phyloP scores from a whole-genome alignment of 2,113 vertebrate species.

The Rattus rattus region DNA sequence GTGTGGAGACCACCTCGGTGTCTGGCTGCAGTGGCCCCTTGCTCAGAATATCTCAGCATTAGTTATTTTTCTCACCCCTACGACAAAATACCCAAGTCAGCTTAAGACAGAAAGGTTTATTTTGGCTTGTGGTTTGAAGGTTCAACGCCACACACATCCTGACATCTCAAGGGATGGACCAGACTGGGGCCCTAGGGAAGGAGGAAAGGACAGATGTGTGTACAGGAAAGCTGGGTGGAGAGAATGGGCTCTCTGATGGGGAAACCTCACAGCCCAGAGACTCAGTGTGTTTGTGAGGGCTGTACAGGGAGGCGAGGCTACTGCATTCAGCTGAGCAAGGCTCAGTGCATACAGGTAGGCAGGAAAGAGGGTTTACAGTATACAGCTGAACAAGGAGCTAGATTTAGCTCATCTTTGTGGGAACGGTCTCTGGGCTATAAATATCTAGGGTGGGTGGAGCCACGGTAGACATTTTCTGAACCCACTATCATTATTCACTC shows the following conservation, averaged over 20 bases:
- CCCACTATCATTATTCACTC: background rate
- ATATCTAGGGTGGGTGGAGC: background rate
- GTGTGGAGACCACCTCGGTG: background rate
- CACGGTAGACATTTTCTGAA: background rate
- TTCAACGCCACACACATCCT: background rate
- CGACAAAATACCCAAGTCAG: background rate
- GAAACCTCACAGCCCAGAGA: background rate
- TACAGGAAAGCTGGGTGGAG: background rate
- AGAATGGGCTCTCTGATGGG: background rate
- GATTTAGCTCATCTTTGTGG: background rate
- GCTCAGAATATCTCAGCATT: background rate
- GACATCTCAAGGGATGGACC: background rate
- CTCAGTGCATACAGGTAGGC: background rate
- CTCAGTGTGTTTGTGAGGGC: background rate
- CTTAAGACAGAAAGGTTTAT: background rate
- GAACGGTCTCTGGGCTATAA: background rate
- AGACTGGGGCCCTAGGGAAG: background rate
- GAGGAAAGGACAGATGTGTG: background rate
- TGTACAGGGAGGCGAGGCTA: background rate
- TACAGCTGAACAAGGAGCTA: background rate
- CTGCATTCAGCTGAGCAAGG: background rate
- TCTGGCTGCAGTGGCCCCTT: accelerated
- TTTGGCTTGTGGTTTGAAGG: background rate
- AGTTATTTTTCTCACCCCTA: background rate
- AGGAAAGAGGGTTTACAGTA: background rate